Evolutionary conservation across 2,888 invertebrate species (phyloP).

Genomic region (Ormyrus pomaceus): DNA sequence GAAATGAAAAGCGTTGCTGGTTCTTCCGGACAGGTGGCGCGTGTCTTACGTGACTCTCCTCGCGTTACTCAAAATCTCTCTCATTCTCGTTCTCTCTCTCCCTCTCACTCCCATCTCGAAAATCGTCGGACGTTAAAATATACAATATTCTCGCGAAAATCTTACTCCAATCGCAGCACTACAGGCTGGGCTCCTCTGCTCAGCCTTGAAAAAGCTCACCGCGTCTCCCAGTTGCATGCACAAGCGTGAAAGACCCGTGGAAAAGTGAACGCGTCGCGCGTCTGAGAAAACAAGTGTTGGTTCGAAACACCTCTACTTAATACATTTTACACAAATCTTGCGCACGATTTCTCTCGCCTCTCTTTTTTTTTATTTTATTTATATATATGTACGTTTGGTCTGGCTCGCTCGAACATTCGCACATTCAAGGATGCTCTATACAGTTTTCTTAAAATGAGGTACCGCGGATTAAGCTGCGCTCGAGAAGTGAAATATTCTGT

Average conservation of each 20-base stretch:
- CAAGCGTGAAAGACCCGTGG: constrained; percentile 30
- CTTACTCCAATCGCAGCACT: background rate
- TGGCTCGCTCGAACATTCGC: constrained; percentile 1
- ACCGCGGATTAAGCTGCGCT: constrained; percentile 28
- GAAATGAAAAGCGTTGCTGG: constrained; percentile 51
- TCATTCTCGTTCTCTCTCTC: background rate
- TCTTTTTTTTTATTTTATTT: constrained; percentile 2
- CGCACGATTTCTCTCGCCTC: constrained; percentile 14
- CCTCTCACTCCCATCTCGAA: background rate
- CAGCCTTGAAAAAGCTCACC: background rate
- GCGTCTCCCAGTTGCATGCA: background rate
- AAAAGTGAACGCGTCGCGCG: constrained; percentile 10
- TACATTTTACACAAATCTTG: constrained; percentile 31
- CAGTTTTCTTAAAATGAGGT: constrained; percentile 46
- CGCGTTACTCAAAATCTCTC: background rate
- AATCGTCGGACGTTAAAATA: constrained; percentile 38
- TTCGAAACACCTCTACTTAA: constrained; percentile 31
- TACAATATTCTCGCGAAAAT: constrained; percentile 34
- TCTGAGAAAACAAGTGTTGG: constrained; percentile 29
- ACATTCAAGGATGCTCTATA: background rate
- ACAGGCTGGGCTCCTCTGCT: background rate
- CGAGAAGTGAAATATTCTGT: background rate
- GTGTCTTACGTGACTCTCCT: constrained; percentile 18
- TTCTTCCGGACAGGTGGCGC: constrained; percentile 44
- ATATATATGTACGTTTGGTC: constrained; percentile 11